Evolutionary conservation across 2,113 vertebrate genomes (phyloP), one percentile per base, ranked within the genome.

Genomic region (Tachysurus fulvidraco): DNA sequence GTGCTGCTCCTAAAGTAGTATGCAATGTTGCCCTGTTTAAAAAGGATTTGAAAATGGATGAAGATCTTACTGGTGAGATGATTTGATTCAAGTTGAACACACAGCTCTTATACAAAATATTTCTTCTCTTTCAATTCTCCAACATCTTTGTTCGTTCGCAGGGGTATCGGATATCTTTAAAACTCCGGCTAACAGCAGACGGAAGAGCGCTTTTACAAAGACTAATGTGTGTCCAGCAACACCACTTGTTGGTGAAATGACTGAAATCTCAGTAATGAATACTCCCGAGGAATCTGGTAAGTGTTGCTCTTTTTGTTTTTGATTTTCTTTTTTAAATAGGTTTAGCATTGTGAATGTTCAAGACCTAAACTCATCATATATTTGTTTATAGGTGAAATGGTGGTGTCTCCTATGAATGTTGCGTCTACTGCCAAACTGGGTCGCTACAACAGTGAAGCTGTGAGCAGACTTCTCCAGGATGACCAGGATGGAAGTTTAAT

Each of bases 241-340:
- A 11, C 91, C 90, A 13, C 74, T 78, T 21, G 54, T 55, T 21
- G 89, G 87, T 23, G 88, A 89, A 82, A 3, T 91, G 79, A 44
- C 88, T 0, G 96, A 96, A 2, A 83, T 90, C 19, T 96, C 96
- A 23, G 92, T 95, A 25, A 81, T 97, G 83, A 91, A 94, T n/a
- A 96, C 96, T 50, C 96, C 96, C 60, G 96, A 97, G 60, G 96
- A 96, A 64, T 86, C 92, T 83, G 97, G 97, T 97, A 93, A 65
- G 88, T 14, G 0, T 46, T 76, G 17, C 41, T 57, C 41, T 28
- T 30, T 65, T 54, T 23, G 36, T 59, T 57, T 62, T 23, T 55
- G 60, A 59, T 46, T 46, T 50, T 79, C 4, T 41, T 62, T 41
- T 7, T n/a, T 7, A 19, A 52, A 17, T 21, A 79, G 57, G 16